phyloP scores from a whole-genome alignment of 1,140 invertebrate species.

The Scaptomyza montana region DNA sequence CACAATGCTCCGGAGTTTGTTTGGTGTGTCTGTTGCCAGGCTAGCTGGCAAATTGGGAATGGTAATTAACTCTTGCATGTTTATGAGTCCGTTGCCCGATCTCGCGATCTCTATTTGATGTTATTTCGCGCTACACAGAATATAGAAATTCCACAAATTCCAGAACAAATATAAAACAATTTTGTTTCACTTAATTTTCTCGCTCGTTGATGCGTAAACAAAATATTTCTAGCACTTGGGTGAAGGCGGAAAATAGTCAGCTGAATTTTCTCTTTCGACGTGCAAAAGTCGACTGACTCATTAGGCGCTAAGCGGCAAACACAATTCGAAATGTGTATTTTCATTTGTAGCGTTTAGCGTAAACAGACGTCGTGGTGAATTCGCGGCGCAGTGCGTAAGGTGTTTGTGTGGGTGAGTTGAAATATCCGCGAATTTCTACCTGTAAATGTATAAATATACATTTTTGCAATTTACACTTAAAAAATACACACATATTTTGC shows the following conservation, averaged over 20 bases:
- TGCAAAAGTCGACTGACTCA: slow-evolving; percentile 64
- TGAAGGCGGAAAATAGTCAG: slow-evolving; percentile 9
- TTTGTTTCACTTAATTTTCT: slow-evolving; percentile 36
- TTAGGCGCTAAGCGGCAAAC: slow-evolving; percentile 42
- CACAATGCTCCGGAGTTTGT: slow-evolving; percentile 34
- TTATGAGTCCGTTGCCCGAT: slow-evolving; percentile 47
- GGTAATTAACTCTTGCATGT: slow-evolving; percentile 70
- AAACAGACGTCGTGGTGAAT: slow-evolving; percentile 57
- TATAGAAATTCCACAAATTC: slow-evolving; percentile 75
- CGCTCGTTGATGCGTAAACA: slow-evolving; percentile 57
- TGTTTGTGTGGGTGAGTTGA: slow-evolving; percentile 50
- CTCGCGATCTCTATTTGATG: slow-evolving; percentile 1
- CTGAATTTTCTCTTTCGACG: slow-evolving; percentile 47
- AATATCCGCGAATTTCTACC: slow-evolving; percentile 41
- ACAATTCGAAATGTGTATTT: slow-evolving; percentile 57
- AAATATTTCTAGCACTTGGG: slow-evolving; percentile 20
- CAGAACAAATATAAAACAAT: slow-evolving; percentile 54
- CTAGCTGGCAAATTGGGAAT: slow-evolving; percentile 35
- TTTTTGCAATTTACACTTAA: slow-evolving; percentile 11
- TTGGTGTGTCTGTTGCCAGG: slow-evolving; percentile 32
- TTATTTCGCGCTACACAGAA: slow-evolving; percentile 48
- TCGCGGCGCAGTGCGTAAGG: slow-evolving; percentile 54
- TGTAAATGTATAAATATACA: slow-evolving; percentile 30
- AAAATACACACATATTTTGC: neutral
- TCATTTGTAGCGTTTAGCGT: slow-evolving; percentile 39